phyloP scores from a whole-genome alignment of 1,140 invertebrate species.

The Centruroides sculpturatus region DNA sequence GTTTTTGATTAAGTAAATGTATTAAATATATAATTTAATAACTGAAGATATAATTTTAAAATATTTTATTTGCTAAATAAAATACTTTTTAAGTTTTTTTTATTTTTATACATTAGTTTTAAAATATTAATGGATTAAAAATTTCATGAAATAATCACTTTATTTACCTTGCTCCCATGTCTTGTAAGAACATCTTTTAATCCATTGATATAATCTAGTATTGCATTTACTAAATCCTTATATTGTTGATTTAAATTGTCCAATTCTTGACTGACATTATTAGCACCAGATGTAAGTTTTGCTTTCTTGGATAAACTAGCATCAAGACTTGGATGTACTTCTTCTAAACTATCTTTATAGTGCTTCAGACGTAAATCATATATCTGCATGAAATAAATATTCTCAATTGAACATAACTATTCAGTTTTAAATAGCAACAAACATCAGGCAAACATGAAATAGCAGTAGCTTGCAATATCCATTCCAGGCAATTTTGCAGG shows the following conservation, averaged over 20 bases:
- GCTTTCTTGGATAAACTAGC: constrained; percentile 31
- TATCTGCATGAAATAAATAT: constrained; percentile 44
- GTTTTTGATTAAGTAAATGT: too few species aligned
- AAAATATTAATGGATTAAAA: too few species aligned
- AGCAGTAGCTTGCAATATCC: too few species aligned
- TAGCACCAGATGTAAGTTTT: constrained; percentile 42
- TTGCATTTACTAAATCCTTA: constrained; percentile 47
- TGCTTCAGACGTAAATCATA: constrained; percentile 73
- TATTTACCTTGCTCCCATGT: constrained; percentile 12
- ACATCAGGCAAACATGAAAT: too few species aligned
- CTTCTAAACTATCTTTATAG: constrained; percentile 74
- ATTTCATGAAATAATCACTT: too few species aligned
- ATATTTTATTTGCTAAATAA: too few species aligned
- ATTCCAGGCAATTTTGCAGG: too few species aligned
- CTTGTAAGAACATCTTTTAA: constrained; percentile 34
- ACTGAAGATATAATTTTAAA: too few species aligned
- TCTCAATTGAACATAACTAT: not conserved
- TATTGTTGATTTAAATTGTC: constrained; percentile 71
- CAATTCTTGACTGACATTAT: constrained; percentile 64
- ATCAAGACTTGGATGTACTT: constrained; percentile 67
- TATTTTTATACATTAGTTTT: too few species aligned
- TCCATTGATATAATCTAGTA: constrained; percentile 48
- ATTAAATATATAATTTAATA: too few species aligned
- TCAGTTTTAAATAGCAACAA: too few species aligned
- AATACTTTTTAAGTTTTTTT: too few species aligned